A percentile compares a stretch with the other conserved stretches of the same genome.
phyloP scores from a whole-genome alignment of 2,113 vertebrate genomes.

The Pseudorectes ferrugineus region DNA sequence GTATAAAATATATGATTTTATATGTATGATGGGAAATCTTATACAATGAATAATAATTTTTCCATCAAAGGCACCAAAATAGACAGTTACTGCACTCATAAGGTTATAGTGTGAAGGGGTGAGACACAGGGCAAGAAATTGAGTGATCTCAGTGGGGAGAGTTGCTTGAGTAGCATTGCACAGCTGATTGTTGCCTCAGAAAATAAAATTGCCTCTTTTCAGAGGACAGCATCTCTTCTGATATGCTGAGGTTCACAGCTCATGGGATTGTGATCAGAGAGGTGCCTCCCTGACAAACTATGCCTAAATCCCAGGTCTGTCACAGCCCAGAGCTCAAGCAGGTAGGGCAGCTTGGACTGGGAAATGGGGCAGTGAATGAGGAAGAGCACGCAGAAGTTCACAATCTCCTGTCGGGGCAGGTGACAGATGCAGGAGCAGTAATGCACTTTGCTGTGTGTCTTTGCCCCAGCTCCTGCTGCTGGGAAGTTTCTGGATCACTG shows the following conservation, averaged over 20 bases:
- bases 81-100: neutral
- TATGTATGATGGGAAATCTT: neutral
- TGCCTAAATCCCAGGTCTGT: neutral
- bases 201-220: neutral
- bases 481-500: too few species aligned
- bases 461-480: neutral
- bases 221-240: neutral
- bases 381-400: neutral
- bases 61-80: neutral
- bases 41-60: neutral
- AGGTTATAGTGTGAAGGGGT: neutral
- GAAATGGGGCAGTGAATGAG: neutral
- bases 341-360: neutral
- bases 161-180: neutral
- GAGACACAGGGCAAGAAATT: neutral
- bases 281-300: neutral
- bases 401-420: accelerated
- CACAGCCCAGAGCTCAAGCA: neutral
- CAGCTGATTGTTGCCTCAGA: neutral
- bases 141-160: neutral
- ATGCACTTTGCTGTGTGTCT: neutral
- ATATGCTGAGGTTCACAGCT: neutral
- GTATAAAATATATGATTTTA: neutral
- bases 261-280: neutral
- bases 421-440: neutral